Conservation (phyloP, 2,888 invertebrate species). For the Salpingus planirostris region DNA sequence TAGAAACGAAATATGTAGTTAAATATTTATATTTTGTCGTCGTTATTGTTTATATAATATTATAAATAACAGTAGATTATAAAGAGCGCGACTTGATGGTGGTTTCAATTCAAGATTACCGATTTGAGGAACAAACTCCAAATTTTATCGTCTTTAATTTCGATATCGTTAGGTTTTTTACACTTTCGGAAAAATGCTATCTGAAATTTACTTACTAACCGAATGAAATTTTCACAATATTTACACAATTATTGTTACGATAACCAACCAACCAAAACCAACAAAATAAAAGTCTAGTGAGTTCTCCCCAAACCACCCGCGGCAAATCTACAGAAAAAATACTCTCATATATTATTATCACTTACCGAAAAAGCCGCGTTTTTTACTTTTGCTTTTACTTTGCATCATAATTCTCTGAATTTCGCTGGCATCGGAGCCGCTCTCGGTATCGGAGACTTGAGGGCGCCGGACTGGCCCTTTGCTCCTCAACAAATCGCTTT, state of each 20-base stretch:
- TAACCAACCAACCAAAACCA: too few species aligned
- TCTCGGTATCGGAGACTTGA: slow-evolving; percentile 52
- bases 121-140: slow-evolving; percentile 21
- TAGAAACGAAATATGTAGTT: background rate
- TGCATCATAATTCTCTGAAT: slow-evolving; percentile 55
- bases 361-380: slow-evolving; percentile 30
- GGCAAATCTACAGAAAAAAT: slow-evolving; percentile 9
- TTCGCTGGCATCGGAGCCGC: slow-evolving; percentile 65
- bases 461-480: slow-evolving; percentile 1
- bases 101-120: slow-evolving; percentile 34
- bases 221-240: slow-evolving; percentile 4
- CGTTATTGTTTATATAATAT: too few species aligned
- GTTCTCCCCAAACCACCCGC: slow-evolving; percentile 24
- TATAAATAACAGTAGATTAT: too few species aligned
- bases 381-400: slow-evolving; percentile 37
- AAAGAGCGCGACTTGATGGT: slow-evolving; percentile 22
- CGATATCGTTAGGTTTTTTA: too few species aligned
- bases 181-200: too few species aligned
- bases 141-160: too few species aligned
- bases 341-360: too few species aligned
- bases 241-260: background rate
- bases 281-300: too few species aligned
- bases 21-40: too few species aligned
- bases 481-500: slow-evolving; percentile 4
- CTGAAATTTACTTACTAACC: too few species aligned